A percentile compares a stretch with the other conserved stretches of the same genome.
Conservation (phyloP, 2,888 invertebrate genomes). For the Brachylomia viminalis region DNA sequence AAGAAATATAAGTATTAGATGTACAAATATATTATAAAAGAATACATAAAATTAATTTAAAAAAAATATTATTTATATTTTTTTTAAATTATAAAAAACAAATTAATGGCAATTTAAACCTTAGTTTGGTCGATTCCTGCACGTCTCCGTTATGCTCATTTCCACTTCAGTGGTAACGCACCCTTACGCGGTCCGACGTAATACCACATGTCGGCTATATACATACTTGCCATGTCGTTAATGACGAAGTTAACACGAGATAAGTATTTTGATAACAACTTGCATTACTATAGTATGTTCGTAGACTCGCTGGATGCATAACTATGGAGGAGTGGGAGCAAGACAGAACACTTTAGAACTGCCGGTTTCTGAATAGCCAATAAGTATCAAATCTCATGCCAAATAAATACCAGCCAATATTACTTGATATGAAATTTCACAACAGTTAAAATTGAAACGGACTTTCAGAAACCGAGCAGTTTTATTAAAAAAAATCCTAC, state of each 20-base stretch:
- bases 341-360: not conserved
- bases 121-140: too few species aligned
- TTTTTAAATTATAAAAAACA: not conserved
- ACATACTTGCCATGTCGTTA: not conserved
- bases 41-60: not conserved
- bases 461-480: not conserved
- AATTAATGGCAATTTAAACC: not conserved
- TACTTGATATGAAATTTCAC: slow-evolving; percentile 25
- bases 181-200: not conserved
- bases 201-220: not conserved
- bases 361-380: not conserved
- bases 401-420: slow-evolving; percentile 36
- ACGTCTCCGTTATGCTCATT: not conserved
- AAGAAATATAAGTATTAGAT: not conserved
- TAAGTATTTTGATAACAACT: slow-evolving; percentile 29
- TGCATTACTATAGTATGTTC: slow-evolving; percentile 10
- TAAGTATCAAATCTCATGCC: slow-evolving; percentile 17
- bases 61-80: not conserved
- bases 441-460: not conserved
- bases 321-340: not conserved
- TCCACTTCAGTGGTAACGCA: not conserved
- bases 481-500: not conserved
- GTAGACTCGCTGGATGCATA: not conserved
- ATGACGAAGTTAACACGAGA: slow-evolving; percentile 22
- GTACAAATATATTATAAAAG: not conserved